Conservation (phyloP, 2,888 invertebrate genomes). For the Acrobasis consociella region DNA sequence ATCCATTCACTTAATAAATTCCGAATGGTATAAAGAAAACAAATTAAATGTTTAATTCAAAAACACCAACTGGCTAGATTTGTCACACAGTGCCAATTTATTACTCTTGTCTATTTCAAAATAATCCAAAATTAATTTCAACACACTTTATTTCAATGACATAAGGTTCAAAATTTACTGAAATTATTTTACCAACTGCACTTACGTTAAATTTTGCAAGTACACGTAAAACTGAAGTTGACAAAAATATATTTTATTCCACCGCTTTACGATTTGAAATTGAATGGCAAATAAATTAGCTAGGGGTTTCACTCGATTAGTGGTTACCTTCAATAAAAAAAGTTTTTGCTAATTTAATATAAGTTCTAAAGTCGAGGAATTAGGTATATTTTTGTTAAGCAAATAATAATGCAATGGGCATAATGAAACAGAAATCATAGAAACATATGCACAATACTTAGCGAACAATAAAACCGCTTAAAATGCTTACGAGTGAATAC, state of each 20-base stretch:
- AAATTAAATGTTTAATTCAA: slow-evolving; percentile 80
- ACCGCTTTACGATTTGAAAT: background rate
- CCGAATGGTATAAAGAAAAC: slow-evolving; percentile 66
- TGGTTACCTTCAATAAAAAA: slow-evolving; percentile 14
- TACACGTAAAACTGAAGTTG: background rate
- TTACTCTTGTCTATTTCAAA: background rate
- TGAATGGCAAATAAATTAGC: slow-evolving; percentile 4
- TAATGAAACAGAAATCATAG: slow-evolving; percentile 38
- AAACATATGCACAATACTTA: slow-evolving; percentile 65
- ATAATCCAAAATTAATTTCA: background rate
- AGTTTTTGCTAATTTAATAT: slow-evolving; percentile 8
- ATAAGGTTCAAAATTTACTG: slow-evolving; percentile 4
- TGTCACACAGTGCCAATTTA: slow-evolving; percentile 55
- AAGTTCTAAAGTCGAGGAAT: background rate
- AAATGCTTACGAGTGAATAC: slow-evolving; percentile 43
- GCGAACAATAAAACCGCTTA: slow-evolving; percentile 52
- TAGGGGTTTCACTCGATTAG: slow-evolving; percentile 6
- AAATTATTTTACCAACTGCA: slow-evolving; percentile 1
- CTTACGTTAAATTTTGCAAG: background rate
- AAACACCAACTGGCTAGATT: slow-evolving; percentile 69
- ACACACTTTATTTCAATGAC: background rate
- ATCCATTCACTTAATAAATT: slow-evolving; percentile 55
- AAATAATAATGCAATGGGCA: background rate
- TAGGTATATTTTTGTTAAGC: slow-evolving; percentile 24
- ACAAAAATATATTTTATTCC: background rate